Percentiles rank a stretch among this genome's conserved stretches.
Conservation (phyloP, 2,113 vertebrate genomes). For the Phycodurus eques region DNA sequence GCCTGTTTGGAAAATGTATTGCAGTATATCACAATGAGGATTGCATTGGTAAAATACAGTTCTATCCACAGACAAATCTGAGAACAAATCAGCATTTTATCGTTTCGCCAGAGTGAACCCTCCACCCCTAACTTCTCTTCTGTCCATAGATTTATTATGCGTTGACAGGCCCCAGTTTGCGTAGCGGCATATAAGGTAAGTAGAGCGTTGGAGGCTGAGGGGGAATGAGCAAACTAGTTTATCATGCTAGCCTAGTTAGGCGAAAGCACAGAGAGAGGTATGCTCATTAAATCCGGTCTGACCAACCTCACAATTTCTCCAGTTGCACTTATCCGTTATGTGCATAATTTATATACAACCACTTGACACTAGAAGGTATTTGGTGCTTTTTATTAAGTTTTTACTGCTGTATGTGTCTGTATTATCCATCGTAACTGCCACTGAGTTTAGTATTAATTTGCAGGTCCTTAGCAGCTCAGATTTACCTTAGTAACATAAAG, state of each 20-base stretch:
- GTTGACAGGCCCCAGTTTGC: conserved; percentile 42
- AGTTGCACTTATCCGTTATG: conserved; percentile 6
- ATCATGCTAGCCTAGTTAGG: conserved; percentile 77
- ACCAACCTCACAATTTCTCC: conserved; percentile 13
- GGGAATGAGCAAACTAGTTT: conserved; percentile 59
- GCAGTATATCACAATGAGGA: neutral
- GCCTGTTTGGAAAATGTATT: neutral
- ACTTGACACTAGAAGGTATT: neutral
- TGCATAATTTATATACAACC: neutral
- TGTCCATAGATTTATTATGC: conserved; percentile 50
- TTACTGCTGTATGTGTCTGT: no score
- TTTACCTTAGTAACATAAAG: no score
- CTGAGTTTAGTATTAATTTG: no score
- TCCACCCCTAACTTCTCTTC: conserved; percentile 14
- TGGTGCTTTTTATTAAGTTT: neutral
- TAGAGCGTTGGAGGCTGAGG: conserved; percentile 51
- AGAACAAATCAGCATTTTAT: conserved; percentile 27
- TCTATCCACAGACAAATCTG: neutral
- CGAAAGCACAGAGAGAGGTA: conserved; percentile 46
- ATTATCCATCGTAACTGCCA: no score
- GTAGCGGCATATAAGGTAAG: conserved; percentile 42
- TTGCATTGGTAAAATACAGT: neutral
- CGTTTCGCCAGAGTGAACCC: neutral
- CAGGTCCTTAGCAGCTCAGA: no score
- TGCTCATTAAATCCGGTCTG: conserved; percentile 48